Conservation (phyloP, 2,888 invertebrate species). For the Meandrusa payeni region DNA sequence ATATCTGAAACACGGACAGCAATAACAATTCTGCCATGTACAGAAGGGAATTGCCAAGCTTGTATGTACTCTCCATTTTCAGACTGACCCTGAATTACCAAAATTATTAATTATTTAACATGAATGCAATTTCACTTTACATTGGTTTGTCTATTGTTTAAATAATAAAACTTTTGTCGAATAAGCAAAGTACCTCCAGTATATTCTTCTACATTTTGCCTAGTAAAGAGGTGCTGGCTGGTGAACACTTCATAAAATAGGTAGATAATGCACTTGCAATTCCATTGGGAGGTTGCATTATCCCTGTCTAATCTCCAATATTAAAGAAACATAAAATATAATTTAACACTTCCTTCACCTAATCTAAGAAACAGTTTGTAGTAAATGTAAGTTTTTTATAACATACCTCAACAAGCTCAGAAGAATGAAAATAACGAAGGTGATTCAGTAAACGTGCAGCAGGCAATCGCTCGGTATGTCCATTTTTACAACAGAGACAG, state of each 20-base stretch:
- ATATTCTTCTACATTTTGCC: no score
- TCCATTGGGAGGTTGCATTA: no score
- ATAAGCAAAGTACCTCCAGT: no score
- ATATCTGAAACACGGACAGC: constrained; percentile 67
- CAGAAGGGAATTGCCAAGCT: constrained; percentile 70
- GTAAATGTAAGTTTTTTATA: neutral
- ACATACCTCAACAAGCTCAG: constrained; percentile 70
- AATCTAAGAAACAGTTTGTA: no score
- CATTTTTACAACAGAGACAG: constrained; percentile 69
- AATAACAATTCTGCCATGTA: constrained; percentile 63
- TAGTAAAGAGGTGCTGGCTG: no score
- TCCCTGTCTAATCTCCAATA: no score
- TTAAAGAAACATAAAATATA: no score
- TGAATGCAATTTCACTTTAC: no score
- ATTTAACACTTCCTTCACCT: no score
- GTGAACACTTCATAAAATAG: no score
- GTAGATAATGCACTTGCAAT: no score
- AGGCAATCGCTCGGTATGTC: constrained; percentile 57
- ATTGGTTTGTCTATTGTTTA: neutral
- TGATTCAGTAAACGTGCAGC: constrained; percentile 74
- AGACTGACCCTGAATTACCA: constrained; percentile 55
- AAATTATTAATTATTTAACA: neutral
- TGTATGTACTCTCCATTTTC: constrained; percentile 70
- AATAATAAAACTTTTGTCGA: no score
- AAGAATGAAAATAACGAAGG: constrained; percentile 69